Conservation (phyloP, 2,797 vertebrate genomes). For the Eleutherodactylus coqui region DNA sequence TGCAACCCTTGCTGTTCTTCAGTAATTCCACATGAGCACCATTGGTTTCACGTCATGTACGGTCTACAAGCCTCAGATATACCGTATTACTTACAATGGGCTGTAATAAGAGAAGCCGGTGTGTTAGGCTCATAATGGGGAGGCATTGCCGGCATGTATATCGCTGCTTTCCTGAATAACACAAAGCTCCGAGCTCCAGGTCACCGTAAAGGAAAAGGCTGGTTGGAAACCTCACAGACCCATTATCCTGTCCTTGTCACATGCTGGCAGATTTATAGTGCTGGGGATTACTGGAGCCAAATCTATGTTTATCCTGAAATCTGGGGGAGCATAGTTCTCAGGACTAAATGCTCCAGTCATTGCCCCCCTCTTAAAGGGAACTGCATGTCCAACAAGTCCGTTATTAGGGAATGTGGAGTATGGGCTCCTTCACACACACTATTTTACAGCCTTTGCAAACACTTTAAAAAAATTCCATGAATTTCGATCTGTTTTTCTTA, state of each 20-base stretch:
- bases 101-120: not conserved
- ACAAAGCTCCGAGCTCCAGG: conserved; percentile 44
- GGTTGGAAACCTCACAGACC: conserved; percentile 84
- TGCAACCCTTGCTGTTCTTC: not conserved
- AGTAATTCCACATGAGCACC: not conserved
- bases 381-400: not conserved
- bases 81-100: not conserved
- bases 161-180: conserved; percentile 48
- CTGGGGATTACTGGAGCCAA: conserved; percentile 73
- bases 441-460: too few relatives aligned
- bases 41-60: not conserved
- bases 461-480: too few relatives aligned
- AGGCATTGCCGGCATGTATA: conserved; percentile 9
- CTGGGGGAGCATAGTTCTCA: conserved; percentile 71
- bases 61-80: not conserved
- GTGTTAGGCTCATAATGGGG: not conserved
- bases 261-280: conserved; percentile 77
- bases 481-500: too few relatives aligned
- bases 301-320: conserved; percentile 75
- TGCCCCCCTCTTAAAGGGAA: conserved; percentile 67
- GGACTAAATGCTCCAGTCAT: conserved; percentile 78
- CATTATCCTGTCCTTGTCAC: conserved; percentile 86
- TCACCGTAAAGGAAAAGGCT: conserved; percentile 75
- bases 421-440: not conserved
- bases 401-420: not conserved